Evolutionary conservation across 1,140 invertebrate species (phyloP).

Genomic region (Carposina sasakii): DNA sequence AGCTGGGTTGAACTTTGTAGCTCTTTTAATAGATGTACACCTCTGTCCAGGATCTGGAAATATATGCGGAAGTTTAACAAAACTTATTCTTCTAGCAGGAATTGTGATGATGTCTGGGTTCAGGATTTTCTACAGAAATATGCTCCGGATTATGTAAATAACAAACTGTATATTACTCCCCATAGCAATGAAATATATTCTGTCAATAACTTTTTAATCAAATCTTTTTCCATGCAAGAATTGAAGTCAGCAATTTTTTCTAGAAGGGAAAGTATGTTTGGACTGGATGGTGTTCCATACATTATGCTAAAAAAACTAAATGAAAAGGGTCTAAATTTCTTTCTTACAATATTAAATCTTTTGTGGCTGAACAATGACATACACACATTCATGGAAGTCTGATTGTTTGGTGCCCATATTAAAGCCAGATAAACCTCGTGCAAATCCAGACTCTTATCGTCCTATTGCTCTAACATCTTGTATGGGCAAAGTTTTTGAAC

Average conservation of each 20-base stretch:
- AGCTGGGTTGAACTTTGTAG: not conserved
- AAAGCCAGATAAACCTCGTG: conserved; percentile 5
- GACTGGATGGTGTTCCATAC: not conserved
- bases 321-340: not conserved
- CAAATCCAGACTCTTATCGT: conserved; percentile 12
- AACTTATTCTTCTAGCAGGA: not conserved
- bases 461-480: conserved; percentile 18
- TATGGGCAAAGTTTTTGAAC: conserved; percentile 22
- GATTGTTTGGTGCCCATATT: conserved; percentile 8
- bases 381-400: conserved; percentile 2
- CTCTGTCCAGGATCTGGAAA: not conserved
- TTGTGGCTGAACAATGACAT: no score
- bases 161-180: not conserved
- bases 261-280: not conserved
- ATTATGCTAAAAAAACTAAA: not conserved
- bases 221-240: not conserved
- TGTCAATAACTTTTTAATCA: not conserved
- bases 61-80: not conserved
- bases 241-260: not conserved
- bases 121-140: not conserved
- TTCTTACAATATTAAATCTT: not conserved
- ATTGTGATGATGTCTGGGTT: not conserved
- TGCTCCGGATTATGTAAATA: not conserved
- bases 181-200: not conserved
- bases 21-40: not conserved